Percentiles rank a stretch among this genome's conserved stretches.
phyloP scores from a whole-genome alignment of 2,888 invertebrate species.

The Drosophila incognita region DNA sequence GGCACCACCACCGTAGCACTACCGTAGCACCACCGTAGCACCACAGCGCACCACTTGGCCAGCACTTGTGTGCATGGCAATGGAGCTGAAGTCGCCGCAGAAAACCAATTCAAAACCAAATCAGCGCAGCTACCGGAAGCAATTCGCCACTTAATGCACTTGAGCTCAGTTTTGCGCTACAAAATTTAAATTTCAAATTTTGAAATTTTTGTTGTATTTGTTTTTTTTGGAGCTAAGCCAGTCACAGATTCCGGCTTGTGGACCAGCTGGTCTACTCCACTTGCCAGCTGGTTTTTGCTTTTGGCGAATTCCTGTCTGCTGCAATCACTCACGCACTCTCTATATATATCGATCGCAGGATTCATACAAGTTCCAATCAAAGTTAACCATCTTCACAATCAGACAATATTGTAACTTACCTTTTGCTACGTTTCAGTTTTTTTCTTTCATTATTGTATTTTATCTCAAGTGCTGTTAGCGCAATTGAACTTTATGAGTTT shows the following conservation, averaged over 20 bases:
- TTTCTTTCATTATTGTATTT: constrained; percentile 17
- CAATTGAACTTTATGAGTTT: constrained; percentile 69
- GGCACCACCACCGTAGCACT: constrained; percentile 11
- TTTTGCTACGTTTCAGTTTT: constrained; percentile 18
- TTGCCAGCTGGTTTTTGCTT: constrained; percentile 35
- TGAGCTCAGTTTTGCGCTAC: constrained; percentile 55
- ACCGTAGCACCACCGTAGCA: constrained; percentile 20
- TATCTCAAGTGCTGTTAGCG: constrained; percentile 55
- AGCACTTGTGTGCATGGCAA: constrained; percentile 38
- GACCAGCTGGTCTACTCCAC: constrained; percentile 38
- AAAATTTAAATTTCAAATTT: constrained; percentile 59
- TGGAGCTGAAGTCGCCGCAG: constrained; percentile 30
- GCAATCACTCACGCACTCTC: constrained; percentile 13
- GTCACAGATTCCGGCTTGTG: constrained; percentile 54
- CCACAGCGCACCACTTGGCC: constrained; percentile 30
- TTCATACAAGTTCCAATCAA: constrained; percentile 16
- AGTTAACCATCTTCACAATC: constrained; percentile 17
- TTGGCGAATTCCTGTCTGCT: constrained; percentile 30
- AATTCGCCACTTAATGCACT: constrained; percentile 70
- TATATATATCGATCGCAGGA: not conserved
- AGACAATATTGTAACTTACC: constrained; percentile 28
- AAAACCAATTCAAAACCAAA: constrained; percentile 11
- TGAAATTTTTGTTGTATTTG: constrained; percentile 9
- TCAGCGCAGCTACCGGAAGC: constrained; percentile 68
- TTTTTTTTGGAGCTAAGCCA: constrained; percentile 18